Conservation (phyloP, 2,797 vertebrate species). For the Danionella dracula region DNA sequence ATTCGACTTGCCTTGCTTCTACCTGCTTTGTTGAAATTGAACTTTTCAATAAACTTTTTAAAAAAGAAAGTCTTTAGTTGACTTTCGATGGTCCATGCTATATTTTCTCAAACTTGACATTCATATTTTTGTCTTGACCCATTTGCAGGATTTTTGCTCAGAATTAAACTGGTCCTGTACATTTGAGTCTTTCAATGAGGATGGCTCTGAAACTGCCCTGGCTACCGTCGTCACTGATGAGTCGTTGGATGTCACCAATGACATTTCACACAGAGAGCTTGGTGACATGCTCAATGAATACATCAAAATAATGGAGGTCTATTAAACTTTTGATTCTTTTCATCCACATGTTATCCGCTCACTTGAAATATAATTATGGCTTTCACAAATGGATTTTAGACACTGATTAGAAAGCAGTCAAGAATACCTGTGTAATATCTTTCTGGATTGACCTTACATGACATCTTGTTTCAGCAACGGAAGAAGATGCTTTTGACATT, state of each 20-base stretch:
- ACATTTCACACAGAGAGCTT: slow-evolving; percentile 23
- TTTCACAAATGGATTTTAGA: neutral
- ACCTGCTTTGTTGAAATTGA: no score
- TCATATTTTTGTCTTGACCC: neutral
- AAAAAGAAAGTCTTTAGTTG: no score
- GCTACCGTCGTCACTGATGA: neutral
- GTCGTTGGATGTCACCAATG: slow-evolving; percentile 9
- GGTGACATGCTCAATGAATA: slow-evolving; percentile 43
- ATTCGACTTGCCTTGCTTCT: no score
- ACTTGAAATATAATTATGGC: slow-evolving; percentile 11
- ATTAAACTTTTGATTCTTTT: neutral
- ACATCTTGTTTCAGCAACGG: slow-evolving; percentile 33
- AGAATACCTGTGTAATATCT: neutral
- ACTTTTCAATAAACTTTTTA: no score
- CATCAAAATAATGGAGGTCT: slow-evolving; percentile 45
- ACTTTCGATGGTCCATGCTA: no score
- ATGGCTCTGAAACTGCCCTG: neutral
- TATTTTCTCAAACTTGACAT: no score
- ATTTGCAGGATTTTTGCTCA: slow-evolving; percentile 31
- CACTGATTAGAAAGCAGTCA: slow-evolving; percentile 16
- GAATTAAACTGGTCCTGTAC: slow-evolving; percentile 21
- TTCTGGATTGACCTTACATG: slow-evolving; percentile 15
- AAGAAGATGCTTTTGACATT: slow-evolving; percentile 34
- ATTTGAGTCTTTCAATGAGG: neutral
- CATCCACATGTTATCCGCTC: neutral